These are phyloP conservation scores for Sebastes hopkinsi DNA, from an alignment of 2,797 vertebrate species.

Conservation along the genomic window DNA sequence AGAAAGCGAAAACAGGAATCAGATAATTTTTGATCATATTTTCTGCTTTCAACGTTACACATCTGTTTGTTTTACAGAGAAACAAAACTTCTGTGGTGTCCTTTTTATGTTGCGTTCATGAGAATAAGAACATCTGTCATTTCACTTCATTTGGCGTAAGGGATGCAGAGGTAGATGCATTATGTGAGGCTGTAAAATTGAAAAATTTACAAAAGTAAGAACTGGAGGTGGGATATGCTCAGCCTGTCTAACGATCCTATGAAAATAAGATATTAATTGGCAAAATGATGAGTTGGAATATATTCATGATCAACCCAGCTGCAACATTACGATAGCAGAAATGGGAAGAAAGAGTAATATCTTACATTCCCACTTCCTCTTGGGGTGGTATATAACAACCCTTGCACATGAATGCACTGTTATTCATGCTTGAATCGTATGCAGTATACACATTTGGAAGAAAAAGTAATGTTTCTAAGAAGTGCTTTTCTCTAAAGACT, in stretches of 20 bases:
- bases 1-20: constrained; percentile 52
- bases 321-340: background rate
- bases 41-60: constrained; percentile 46
- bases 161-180: background rate
- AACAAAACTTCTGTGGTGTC: constrained; percentile 36
- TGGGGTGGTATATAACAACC: constrained; percentile 28
- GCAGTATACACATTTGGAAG: background rate
- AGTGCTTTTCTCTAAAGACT: background rate
- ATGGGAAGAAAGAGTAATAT: constrained; percentile 1
- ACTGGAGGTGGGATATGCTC: background rate
- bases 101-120: background rate
- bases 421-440: background rate
- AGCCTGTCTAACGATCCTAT: background rate
- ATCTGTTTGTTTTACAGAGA: constrained; percentile 48
- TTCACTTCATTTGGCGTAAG: background rate
- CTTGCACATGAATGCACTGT: background rate
- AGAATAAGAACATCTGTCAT: background rate
- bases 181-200: background rate
- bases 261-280: background rate
- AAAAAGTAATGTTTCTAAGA: background rate
- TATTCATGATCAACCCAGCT: background rate
- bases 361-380: constrained; percentile 63
- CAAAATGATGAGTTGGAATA: background rate
- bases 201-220: background rate
- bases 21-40: background rate